Conservation (phyloP, 2,113 vertebrate genomes). For the Egretta garzetta region DNA sequence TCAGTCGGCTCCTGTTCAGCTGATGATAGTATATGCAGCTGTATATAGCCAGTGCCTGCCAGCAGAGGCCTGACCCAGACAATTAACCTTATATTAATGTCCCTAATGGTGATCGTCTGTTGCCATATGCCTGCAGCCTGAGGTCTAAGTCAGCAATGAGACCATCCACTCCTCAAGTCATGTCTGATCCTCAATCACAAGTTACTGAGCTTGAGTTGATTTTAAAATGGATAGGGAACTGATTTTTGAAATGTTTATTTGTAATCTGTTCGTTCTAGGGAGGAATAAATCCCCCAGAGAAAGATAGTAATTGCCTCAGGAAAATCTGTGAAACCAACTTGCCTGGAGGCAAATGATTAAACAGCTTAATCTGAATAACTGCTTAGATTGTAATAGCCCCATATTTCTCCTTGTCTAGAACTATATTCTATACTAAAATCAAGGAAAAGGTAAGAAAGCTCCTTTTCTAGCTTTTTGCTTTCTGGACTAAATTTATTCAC, state of each 20-base stretch:
- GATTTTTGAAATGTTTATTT: neutral
- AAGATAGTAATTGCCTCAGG: neutral
- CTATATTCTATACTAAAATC: neutral
- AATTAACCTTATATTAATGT: slow-evolving; percentile 68
- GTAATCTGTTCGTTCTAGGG: neutral
- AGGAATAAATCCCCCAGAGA: neutral
- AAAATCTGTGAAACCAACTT: neutral
- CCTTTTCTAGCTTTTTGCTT: neutral
- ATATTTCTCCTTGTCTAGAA: neutral
- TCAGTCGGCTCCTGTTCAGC: slow-evolving; percentile 38
- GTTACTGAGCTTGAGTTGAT: neutral
- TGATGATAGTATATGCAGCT: slow-evolving; percentile 54
- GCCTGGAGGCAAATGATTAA: neutral
- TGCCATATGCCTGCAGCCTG: slow-evolving; percentile 42
- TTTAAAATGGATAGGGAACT: neutral
- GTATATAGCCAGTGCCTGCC: slow-evolving; percentile 45
- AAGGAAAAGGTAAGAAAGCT: neutral
- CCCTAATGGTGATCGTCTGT: slow-evolving; percentile 62
- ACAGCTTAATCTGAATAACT: neutral
- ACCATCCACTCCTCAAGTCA: neutral
- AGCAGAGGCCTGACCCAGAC: slow-evolving; percentile 53
- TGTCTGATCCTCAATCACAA: neutral
- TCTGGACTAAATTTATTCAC: neutral
- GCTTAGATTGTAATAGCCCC: neutral
- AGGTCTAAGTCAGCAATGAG: neutral